Evolutionary conservation across 2,113 vertebrate genomes (phyloP), one percentile per base, ranked within the genome.

Genomic region (Amphilophus citrinellus): DNA sequence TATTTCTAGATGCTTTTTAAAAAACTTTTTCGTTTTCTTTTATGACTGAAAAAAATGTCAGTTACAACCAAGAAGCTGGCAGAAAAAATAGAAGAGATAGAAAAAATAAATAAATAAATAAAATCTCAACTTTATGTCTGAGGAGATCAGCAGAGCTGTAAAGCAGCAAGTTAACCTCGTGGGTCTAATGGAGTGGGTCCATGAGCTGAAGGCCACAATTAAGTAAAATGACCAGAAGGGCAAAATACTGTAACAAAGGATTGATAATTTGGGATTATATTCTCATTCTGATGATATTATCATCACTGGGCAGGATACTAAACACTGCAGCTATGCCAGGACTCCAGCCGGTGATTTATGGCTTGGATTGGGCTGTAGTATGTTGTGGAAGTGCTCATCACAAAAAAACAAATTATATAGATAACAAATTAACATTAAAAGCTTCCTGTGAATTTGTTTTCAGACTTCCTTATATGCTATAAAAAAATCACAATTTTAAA

Each of bases 131-230:
- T 10, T 42, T 42, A 42, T 42, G 39, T 42, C 10, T 42, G 39
- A 42, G 39, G 11, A 44, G 11, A 14, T 44, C 42, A 44, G 42
- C 42, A 42, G 10, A 42, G 39, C 4, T 11, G 42, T 44, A 44
- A 44, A 44, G 10, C 11, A 44, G 42, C 42, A 13, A 13, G 42
- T 44, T 44, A 5, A 44, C 65, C 24, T 50, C 24, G 18, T 20
- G 0, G 22, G 65, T 22, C 0, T 68, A 68, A 27, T 27, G 22
- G 63, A 47, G 14, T 9, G 3, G 39, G 42, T 44, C 10, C 3
- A 4, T 44, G 10, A 44, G 10, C 39, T 68, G 42, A 68, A 50
- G 42, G 22, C 65, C 15, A 30, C 24, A 71, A 22, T 71, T 47
- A 71, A 11, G 42, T 13, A 44, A 44, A 44, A 13, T 11, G 42